Evolutionary conservation across 1,140 invertebrate genomes (phyloP), one percentile per base, ranked within the genome.

Genomic region (Drosophila nannoptera): DNA sequence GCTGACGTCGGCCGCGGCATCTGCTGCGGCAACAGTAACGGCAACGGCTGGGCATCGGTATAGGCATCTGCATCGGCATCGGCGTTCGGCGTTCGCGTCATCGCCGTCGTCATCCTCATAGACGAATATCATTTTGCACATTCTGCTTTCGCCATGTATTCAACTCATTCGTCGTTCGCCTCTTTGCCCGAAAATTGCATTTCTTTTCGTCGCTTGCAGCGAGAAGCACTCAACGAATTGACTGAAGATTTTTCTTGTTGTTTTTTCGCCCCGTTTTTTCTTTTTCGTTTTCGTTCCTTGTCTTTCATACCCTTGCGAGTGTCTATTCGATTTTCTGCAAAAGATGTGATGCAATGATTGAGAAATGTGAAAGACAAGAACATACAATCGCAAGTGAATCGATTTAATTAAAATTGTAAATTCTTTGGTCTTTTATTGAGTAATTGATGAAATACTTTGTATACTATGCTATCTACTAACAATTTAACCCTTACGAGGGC

Each of bases 131-230:
- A 70, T 70, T 66, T 78, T 62, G 43, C 33, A 54, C 52, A 70
- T 66, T 78, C 58, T 69, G 52, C 54, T 63, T 73, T 73, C 58
- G 61, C 58, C 52, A 48, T 59, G 58, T 62, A 53, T 58, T 58
- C 55, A 49, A 74, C 49, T 45, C 50, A 33, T 53, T 40, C 42
- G 43, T 43, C n/a, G 60, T 40, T 40, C 38, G 52, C 35, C 72
- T 50, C 59, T 52, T 73, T 67, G 74, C 56, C 78, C 52, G 45
- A 81, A 83, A 84, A 84, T 77, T 87, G 83, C 83, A 87, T 87
- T 87, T 73, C 75, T 73, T 76, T 70, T 40, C 62, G 68, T 60
- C 45, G 73, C 63, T 70, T 56, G 46, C 50, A 74, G 81, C 81
- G 29, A 86, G 68, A 68, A 78, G 62, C 63, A 75, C 46, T 65